A percentile compares a stretch with the other conserved stretches of the same genome.
These are phyloP conservation scores for Drosophila pseudotakahashii DNA, from an alignment of 2,888 invertebrate species.

Conservation along the genomic window DNA sequence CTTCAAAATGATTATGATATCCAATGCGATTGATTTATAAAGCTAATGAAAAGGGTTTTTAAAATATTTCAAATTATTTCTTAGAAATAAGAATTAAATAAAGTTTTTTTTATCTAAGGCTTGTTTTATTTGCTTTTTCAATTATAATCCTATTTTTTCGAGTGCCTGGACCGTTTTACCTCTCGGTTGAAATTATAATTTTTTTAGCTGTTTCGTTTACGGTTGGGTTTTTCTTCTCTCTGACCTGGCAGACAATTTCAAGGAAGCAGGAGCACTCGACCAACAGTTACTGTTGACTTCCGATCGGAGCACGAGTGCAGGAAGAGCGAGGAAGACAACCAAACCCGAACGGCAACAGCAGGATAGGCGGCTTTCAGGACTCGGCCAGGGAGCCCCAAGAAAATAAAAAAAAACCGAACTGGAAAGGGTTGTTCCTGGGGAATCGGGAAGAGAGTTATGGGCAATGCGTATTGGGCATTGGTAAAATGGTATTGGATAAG, in stretches of 20 bases:
- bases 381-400: conserved; percentile 41
- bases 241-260: conserved; percentile 49
- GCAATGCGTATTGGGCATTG: conserved; percentile 3
- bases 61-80: too few relatives aligned
- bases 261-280: conserved; percentile 68
- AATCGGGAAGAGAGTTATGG: conserved; percentile 3
- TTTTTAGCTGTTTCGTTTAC: conserved; percentile 62
- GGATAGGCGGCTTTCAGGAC: conserved; percentile 77
- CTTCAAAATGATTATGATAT: too few relatives aligned
- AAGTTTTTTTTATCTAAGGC: too few relatives aligned
- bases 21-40: too few relatives aligned
- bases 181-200: conserved; percentile 30
- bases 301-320: conserved; percentile 71
- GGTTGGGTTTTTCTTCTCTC: conserved; percentile 50
- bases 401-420: conserved; percentile 11
- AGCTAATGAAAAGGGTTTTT: too few relatives aligned
- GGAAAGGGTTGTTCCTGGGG: conserved; percentile 63
- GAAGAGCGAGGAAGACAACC: conserved; percentile 42
- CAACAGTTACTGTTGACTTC: conserved; percentile 72
- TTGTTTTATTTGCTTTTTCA: background rate
- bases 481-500: conserved; percentile 43
- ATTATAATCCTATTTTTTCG: background rate
- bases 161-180: conserved; percentile 24
- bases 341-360: conserved; percentile 56
- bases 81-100: too few relatives aligned